Conservation (phyloP, 2,797 vertebrate genomes). For the Eurystomus glaucurus region DNA sequence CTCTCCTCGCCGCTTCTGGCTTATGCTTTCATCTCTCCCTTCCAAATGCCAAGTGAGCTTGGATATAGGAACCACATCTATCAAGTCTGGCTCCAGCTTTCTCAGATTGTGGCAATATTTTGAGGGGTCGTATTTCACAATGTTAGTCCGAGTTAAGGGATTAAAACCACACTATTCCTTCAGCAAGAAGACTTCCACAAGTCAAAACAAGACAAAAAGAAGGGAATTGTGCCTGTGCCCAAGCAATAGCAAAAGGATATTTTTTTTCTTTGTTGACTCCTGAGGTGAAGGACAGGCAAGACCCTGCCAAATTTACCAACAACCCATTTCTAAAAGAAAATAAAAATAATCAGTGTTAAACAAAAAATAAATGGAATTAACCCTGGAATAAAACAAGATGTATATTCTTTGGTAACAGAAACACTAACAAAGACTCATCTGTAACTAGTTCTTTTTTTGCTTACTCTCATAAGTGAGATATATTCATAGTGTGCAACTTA, state of each 20-base stretch:
- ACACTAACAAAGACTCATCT: background rate
- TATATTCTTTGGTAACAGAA: background rate
- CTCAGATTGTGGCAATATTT: conserved; percentile 96
- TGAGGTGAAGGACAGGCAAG: conserved; percentile 91
- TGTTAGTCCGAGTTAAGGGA: conserved; percentile 84
- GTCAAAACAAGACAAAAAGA: background rate
- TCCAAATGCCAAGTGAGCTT: conserved; percentile 91
- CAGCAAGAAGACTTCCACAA: background rate
- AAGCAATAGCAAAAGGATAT: conserved; percentile 86
- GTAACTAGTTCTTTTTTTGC: background rate
- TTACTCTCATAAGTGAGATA: background rate
- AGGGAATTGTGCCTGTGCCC: background rate
- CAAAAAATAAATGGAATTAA: background rate
- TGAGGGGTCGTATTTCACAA: conserved; percentile 96
- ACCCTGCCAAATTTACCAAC: conserved; percentile 96
- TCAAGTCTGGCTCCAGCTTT: conserved; percentile 82
- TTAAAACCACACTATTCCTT: background rate
- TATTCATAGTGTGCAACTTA: accelerated
- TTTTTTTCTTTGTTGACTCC: conserved; percentile 83
- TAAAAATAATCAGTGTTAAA: background rate
- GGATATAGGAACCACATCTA: conserved; percentile 81
- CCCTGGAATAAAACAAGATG: background rate
- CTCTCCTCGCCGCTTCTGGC: conserved; percentile 89
- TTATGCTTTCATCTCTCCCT: conserved; percentile 85
- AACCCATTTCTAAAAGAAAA: conserved; percentile 91